A percentile compares a stretch with the other conserved stretches of the same genome.
These are phyloP conservation scores for Anthoscopus minutus DNA, from an alignment of 2,113 vertebrate species.

Conservation along the genomic window DNA sequence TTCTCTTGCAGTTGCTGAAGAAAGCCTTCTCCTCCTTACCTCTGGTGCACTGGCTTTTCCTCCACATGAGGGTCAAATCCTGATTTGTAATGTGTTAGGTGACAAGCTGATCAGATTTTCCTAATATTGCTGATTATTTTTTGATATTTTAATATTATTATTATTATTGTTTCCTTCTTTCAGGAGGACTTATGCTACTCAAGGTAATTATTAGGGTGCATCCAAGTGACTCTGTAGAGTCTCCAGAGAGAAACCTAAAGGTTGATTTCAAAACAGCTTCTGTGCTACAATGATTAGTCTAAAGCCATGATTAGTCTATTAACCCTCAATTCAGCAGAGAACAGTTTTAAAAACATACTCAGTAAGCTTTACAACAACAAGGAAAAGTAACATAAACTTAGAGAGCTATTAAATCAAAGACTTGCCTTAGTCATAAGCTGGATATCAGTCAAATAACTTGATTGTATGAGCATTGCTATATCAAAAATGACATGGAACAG, in stretches of 20 bases:
- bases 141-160: too few species aligned
- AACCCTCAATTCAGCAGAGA: not conserved
- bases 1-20: not conserved
- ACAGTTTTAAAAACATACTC: not conserved
- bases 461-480: not conserved
- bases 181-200: not conserved
- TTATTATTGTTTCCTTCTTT: too few species aligned
- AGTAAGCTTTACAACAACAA: not conserved
- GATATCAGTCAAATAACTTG: accelerated
- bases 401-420: not conserved
- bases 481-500: not conserved
- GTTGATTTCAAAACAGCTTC: not conserved
- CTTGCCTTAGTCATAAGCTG: not conserved
- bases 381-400: not conserved
- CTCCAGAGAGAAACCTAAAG: not conserved
- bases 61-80: not conserved
- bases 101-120: not conserved
- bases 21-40: not conserved
- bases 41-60: not conserved
- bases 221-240: not conserved
- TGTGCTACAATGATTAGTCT: not conserved
- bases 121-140: not conserved
- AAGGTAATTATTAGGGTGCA: not conserved
- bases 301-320: not conserved
- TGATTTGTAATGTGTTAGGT: not conserved